Conservation (phyloP, 2,113 vertebrate species). For the Chrysochloris asiatica region DNA sequence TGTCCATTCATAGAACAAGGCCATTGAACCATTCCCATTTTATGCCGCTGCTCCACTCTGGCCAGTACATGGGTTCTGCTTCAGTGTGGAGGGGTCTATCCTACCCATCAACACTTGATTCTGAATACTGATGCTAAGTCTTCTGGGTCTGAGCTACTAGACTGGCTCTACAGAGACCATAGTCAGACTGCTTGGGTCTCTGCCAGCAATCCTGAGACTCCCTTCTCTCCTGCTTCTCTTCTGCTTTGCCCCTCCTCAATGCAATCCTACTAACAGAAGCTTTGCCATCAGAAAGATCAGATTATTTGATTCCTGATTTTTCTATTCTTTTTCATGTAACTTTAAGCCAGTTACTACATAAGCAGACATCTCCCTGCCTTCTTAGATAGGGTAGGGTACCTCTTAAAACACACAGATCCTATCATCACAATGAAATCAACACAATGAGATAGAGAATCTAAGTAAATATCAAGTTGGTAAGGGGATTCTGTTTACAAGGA, state of each 20-base stretch:
- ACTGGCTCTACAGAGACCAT: not conserved
- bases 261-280: not conserved
- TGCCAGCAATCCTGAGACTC: not conserved
- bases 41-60: not conserved
- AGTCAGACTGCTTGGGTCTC: not conserved
- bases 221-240: not conserved
- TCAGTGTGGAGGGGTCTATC: not conserved
- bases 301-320: not conserved
- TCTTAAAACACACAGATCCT: not conserved
- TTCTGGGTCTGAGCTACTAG: not conserved
- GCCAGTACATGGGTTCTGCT: not conserved
- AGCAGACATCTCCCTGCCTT: not conserved
- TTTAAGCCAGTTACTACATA: not conserved
- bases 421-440: not conserved
- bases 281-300: not conserved
- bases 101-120: not conserved
- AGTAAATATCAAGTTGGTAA: not conserved
- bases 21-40: not conserved
- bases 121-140: not conserved
- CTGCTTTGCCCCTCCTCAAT: not conserved
- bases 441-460: not conserved
- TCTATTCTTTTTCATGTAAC: not conserved
- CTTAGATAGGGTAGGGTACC: not conserved
- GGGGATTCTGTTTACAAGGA: not conserved
- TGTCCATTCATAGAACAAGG: not conserved